Percentiles rank a stretch among this genome's conserved stretches.
Evolutionary conservation across 2,797 vertebrate genomes (phyloP).

Genomic region (Limnodromus scolopaceus): DNA sequence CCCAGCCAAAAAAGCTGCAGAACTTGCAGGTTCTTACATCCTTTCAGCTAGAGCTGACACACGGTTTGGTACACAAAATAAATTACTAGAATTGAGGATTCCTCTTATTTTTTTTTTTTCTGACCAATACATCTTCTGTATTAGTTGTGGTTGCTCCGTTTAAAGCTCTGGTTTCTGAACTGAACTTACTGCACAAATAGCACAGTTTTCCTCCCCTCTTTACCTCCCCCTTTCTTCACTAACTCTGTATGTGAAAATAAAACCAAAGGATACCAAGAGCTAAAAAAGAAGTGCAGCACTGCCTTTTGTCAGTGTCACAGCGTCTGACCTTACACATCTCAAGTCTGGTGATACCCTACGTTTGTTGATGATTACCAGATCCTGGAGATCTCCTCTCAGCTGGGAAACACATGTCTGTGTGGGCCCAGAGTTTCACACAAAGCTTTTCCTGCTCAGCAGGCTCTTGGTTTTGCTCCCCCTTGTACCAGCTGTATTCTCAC

Average conservation of each 20-base stretch:
- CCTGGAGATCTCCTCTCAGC: not conserved
- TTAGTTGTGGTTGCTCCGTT: not conserved
- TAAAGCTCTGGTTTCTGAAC: not conserved
- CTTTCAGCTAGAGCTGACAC: not conserved
- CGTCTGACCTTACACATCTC: not conserved
- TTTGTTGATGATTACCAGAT: not conserved
- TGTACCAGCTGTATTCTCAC: not conserved
- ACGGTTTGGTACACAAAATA: not conserved
- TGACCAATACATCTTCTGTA: not conserved
- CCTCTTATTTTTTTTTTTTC: not conserved
- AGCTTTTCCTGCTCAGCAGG: constrained; percentile 3
- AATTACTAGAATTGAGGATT: not conserved
- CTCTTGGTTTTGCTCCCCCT: not conserved
- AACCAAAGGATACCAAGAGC: not conserved
- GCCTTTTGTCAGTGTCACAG: not conserved
- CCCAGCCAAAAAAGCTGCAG: not conserved
- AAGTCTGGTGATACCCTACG: not conserved
- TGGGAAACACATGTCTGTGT: not conserved
- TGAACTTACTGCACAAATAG: not conserved
- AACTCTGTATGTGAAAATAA: not conserved
- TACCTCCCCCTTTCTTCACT: not conserved
- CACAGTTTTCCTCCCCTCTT: not conserved
- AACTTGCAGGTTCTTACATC: not conserved
- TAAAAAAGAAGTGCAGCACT: not conserved
- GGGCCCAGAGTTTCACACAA: not conserved